A percentile compares a stretch with the other conserved stretches of the same genome.
Evolutionary conservation across 92 coral and sea anemone genomes (phyloP).

Genomic region (Pocillopora grandis): DNA sequence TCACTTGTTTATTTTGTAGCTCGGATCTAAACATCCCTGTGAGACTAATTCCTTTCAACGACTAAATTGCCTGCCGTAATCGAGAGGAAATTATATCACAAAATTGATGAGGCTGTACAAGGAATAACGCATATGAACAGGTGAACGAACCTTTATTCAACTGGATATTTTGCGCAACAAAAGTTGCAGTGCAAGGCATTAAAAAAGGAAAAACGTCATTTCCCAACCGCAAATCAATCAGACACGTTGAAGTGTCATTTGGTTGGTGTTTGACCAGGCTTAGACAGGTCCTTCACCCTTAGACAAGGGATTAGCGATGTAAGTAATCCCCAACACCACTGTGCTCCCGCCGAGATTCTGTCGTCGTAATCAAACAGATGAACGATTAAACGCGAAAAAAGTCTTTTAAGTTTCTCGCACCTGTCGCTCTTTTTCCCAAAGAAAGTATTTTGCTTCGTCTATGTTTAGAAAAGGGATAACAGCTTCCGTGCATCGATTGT

Average conservation of each 20-base stretch:
- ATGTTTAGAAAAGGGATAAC: slow-evolving; percentile 3
- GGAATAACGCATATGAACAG: not conserved
- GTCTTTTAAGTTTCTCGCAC: not conserved
- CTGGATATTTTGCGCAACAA: not conserved
- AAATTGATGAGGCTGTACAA: slow-evolving; percentile 2
- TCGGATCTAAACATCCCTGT: slow-evolving; percentile 5
- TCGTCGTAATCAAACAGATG: slow-evolving; percentile 24
- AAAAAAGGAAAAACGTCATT: not conserved
- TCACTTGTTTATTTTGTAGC: slow-evolving; percentile 11
- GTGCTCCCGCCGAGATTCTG: slow-evolving; percentile 47
- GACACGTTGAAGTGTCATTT: slow-evolving; percentile 1
- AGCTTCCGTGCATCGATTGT: slow-evolving; percentile 37
- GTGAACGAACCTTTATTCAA: not conserved
- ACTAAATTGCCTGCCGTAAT: slow-evolving; percentile 25
- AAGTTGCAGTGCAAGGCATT: not conserved
- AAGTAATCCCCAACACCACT: slow-evolving; percentile 45
- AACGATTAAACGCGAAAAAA: slow-evolving; percentile 11
- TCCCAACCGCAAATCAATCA: not conserved
- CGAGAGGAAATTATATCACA: not conserved
- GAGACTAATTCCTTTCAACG: slow-evolving; percentile 37
- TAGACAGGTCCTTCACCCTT: slow-evolving; percentile 7
- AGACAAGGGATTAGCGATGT: slow-evolving; percentile 32
- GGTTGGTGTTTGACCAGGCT: slow-evolving; percentile 2
- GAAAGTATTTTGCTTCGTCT: not conserved
- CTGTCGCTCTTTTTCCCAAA: not conserved